Percentiles rank a stretch among this genome's conserved stretches.
phyloP scores from a whole-genome alignment of 2,113 vertebrate species.

The Cochlearius cochlearius region DNA sequence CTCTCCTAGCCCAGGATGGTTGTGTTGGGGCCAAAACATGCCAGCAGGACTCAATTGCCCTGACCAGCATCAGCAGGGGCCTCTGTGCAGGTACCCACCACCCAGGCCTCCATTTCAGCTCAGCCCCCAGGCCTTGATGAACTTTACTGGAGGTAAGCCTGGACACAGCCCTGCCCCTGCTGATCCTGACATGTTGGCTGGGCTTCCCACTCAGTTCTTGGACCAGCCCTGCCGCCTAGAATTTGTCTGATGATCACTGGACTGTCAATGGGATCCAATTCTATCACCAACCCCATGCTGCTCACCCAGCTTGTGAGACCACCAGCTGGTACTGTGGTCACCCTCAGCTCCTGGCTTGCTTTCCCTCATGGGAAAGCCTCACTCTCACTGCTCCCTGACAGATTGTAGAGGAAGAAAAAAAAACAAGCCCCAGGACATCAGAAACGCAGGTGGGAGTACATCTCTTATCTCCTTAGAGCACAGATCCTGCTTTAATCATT shows the following conservation, averaged over 20 bases:
- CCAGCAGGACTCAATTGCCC: background rate
- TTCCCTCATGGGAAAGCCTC: background rate
- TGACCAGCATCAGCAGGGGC: background rate
- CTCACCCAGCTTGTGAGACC: background rate
- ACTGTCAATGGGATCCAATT: background rate
- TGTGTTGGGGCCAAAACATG: rapidly evolving
- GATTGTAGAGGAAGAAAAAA: background rate
- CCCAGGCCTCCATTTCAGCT: background rate
- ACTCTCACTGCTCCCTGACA: background rate
- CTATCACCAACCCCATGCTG: background rate
- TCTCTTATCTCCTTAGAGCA: background rate
- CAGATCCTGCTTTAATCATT: background rate
- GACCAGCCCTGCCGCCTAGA: background rate
- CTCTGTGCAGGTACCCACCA: background rate
- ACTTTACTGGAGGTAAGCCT: background rate
- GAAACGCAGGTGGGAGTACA: background rate
- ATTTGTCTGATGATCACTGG: background rate
- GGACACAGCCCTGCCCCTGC: background rate
- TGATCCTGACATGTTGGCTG: background rate
- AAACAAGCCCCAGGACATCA: background rate
- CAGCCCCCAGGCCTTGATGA: background rate
- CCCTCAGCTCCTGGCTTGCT: background rate
- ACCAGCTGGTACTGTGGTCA: background rate
- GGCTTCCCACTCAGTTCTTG: background rate
- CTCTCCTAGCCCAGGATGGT: background rate